Percentiles rank a stretch among this genome's conserved stretches.
Conservation (phyloP, 2,113 vertebrate genomes). For the Ictalurus furcatus region DNA sequence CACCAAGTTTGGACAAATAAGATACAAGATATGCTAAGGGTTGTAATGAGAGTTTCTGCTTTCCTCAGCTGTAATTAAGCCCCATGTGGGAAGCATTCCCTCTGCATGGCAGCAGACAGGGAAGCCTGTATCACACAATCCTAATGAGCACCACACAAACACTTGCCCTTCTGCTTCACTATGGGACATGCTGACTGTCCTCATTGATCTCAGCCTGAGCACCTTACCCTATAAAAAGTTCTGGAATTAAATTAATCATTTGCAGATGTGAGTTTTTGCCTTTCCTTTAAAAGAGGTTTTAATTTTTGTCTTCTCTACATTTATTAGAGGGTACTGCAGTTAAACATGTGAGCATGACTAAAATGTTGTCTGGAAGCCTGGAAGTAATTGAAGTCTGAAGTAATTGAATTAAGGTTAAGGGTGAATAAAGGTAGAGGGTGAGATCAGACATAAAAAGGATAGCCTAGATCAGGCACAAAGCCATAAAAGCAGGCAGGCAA, state of each 20-base stretch:
- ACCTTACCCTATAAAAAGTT: constrained; percentile 56
- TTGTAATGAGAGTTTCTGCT: constrained; percentile 46
- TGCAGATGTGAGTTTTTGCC: constrained; percentile 46
- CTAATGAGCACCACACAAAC: constrained; percentile 67
- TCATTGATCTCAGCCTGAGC: constrained; percentile 61
- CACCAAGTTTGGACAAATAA: constrained; percentile 25
- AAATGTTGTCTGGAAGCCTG: constrained; percentile 36
- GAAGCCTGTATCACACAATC: constrained; percentile 44
- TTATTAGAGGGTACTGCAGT: constrained; percentile 51
- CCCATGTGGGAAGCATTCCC: constrained; percentile 33
- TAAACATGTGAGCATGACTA: constrained; percentile 51
- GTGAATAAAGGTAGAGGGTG: neutral
- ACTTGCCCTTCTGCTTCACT: constrained; percentile 41
- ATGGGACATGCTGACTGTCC: constrained; percentile 62
- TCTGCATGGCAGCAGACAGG: constrained; percentile 36
- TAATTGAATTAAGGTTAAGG: constrained; percentile 44
- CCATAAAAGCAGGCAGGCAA: neutral
- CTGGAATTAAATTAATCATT: constrained; percentile 71
- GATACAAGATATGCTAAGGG: constrained; percentile 25
- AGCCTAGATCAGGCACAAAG: neutral
- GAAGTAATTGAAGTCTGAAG: neutral
- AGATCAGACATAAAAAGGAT: neutral
- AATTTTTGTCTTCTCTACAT: constrained; percentile 57
- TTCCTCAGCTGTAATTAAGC: constrained; percentile 43
- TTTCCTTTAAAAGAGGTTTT: constrained; percentile 61